phyloP scores from a whole-genome alignment of 37 sponge, comb jelly and placozoan genomes.

The Eunapius fragilis region DNA sequence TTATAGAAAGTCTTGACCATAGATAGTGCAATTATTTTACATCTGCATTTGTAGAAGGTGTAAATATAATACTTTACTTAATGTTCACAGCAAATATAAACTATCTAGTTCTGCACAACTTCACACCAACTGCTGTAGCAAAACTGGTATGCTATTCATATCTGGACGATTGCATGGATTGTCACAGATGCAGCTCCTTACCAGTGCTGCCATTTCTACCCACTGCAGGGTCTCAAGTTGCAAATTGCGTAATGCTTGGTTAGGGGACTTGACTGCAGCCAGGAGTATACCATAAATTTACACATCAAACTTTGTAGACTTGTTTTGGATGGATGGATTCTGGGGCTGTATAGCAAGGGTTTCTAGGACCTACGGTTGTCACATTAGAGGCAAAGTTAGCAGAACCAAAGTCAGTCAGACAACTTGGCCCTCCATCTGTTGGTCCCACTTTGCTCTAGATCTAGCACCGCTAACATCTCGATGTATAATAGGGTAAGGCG shows the following conservation, averaged over 20 bases:
- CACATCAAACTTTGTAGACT: constrained; percentile 58
- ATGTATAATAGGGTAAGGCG: constrained; percentile 62
- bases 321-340: constrained; percentile 30
- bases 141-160: not conserved
- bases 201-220: not conserved
- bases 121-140: not conserved
- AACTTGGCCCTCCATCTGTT: constrained; percentile 41
- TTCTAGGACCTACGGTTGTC: constrained; percentile 28
- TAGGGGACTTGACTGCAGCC: constrained; percentile 30
- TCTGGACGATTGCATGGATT: not conserved
- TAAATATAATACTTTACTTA: too few species aligned
- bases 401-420: constrained; percentile 70
- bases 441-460: not conserved
- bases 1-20: too few species aligned
- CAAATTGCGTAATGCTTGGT: not conserved
- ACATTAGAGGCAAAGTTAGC: constrained; percentile 49
- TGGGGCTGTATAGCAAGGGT: constrained; percentile 50
- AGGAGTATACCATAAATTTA: constrained; percentile 67
- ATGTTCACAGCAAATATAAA: too few species aligned
- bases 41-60: too few species aligned
- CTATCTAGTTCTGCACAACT: too few species aligned
- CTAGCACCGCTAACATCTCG: constrained; percentile 71
- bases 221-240: not conserved
- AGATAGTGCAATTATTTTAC: too few species aligned
- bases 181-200: not conserved